Evolutionary conservation across 2,797 vertebrate genomes (phyloP).

Genomic region (Cyclura pinguis): DNA sequence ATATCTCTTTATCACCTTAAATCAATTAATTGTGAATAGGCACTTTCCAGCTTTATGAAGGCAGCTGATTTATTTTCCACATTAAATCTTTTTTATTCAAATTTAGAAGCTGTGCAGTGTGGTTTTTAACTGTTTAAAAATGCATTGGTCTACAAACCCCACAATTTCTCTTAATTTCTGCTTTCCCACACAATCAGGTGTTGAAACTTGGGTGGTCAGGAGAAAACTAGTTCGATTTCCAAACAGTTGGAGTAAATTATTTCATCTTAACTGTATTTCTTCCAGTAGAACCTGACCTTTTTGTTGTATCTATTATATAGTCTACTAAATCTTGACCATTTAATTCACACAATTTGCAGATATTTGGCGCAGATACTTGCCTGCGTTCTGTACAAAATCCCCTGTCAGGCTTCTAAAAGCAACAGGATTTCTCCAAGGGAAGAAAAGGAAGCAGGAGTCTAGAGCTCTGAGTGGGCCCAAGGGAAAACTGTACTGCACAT

Average conservation of each 20-base stretch:
- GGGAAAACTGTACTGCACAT: too few relatives aligned
- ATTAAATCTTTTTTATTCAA: neutral
- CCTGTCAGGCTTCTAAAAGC: too few relatives aligned
- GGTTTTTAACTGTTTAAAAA: constrained; percentile 14
- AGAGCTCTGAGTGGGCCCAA: too few relatives aligned
- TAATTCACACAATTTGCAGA: too few relatives aligned
- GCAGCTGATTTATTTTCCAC: neutral
- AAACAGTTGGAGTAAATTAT: constrained; percentile 8
- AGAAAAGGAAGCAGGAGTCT: too few relatives aligned
- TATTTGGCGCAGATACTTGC: too few relatives aligned
- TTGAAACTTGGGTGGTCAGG: neutral
- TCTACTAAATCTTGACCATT: neutral
- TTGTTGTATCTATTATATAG: neutral
- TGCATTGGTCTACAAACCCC: constrained; percentile 13
- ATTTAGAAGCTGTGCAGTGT: neutral
- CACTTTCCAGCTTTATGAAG: constrained; percentile 31
- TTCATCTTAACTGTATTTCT: constrained; percentile 25
- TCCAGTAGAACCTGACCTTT: neutral
- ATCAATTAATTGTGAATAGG: neutral
- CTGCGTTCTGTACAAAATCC: too few relatives aligned
- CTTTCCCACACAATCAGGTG: constrained; percentile 34
- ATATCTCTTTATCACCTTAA: neutral
- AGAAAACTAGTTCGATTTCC: constrained; percentile 20
- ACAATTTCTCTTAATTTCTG: constrained; percentile 27
- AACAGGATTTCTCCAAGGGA: too few relatives aligned